phyloP scores from a whole-genome alignment of 2,113 vertebrate species.

The Lampris incognitus region DNA sequence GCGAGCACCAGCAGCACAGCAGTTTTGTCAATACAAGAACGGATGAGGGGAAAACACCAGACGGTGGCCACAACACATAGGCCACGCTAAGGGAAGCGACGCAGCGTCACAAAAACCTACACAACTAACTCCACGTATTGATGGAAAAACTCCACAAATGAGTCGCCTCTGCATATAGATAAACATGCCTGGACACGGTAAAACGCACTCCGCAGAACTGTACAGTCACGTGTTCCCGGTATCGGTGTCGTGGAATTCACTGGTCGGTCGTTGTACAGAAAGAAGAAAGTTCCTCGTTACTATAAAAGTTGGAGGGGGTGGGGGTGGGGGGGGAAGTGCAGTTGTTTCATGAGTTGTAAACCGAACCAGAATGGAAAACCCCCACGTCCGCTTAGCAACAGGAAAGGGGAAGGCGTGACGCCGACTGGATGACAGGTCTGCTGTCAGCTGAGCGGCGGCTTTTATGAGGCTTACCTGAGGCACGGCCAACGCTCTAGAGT shows the following conservation, averaged over 20 bases:
- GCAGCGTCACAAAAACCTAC: conserved; percentile 47
- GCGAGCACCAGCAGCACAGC: conserved; percentile 9
- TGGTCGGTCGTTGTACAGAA: too few relatives aligned
- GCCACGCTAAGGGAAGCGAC: conserved; percentile 45
- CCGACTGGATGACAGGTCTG: neutral
- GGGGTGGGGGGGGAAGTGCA: too few relatives aligned
- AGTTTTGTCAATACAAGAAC: conserved; percentile 70
- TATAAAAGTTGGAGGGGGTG: too few relatives aligned
- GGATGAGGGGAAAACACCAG: conserved; percentile 72
- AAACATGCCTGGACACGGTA: too few relatives aligned
- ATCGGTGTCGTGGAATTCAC: too few relatives aligned
- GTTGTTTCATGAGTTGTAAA: too few relatives aligned
- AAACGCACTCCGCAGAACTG: too few relatives aligned
- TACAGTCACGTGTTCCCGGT: too few relatives aligned
- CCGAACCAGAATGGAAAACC: too few relatives aligned
- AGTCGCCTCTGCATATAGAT: too few relatives aligned
- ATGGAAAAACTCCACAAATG: too few relatives aligned
- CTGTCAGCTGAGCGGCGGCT: neutral
- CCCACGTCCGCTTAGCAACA: neutral
- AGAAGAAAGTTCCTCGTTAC: too few relatives aligned
- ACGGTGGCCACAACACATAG: conserved; percentile 34
- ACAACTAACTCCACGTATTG: conserved; percentile 11
- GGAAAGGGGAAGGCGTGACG: neutral
- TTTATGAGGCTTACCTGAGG: conserved; percentile 15
- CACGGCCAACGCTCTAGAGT: conserved; percentile 5